Evolutionary conservation across 1,140 invertebrate genomes (phyloP).

Genomic region (Manduca sexta): DNA sequence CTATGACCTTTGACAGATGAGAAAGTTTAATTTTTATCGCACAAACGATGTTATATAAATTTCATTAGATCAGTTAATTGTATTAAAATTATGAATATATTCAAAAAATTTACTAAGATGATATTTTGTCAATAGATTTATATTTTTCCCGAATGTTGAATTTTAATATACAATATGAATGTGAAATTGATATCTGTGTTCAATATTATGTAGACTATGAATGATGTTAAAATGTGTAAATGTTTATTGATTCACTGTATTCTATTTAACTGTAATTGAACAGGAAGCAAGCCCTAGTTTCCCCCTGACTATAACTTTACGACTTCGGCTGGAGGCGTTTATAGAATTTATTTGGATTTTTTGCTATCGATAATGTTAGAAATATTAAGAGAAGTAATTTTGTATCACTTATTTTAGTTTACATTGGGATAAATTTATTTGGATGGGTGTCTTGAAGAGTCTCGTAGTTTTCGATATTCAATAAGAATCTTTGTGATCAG

Average conservation of each 20-base stretch:
- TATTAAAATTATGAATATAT: constrained; percentile 33
- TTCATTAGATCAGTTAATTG: constrained; percentile 23
- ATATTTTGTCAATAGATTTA: constrained; percentile 58
- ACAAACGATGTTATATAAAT: constrained; percentile 50
- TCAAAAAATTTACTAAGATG: constrained; percentile 31
- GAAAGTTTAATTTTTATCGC: constrained; percentile 47
- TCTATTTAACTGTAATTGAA: not conserved
- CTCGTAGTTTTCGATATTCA: too few relatives aligned
- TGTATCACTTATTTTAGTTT: too few relatives aligned
- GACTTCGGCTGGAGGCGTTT: not conserved
- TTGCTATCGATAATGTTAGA: too few relatives aligned
- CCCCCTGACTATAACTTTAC: not conserved
- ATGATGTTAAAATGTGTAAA: constrained; percentile 28
- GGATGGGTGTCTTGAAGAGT: too few relatives aligned
- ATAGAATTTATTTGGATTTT: not conserved
- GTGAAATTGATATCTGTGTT: constrained; percentile 59
- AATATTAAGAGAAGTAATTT: too few relatives aligned
- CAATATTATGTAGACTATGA: constrained; percentile 46
- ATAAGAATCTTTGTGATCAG: too few relatives aligned
- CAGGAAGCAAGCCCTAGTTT: constrained; percentile 1
- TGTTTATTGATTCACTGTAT: too few relatives aligned
- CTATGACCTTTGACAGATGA: constrained; percentile 56
- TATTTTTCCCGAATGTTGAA: constrained; percentile 48
- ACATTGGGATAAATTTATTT: too few relatives aligned
- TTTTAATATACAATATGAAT: constrained; percentile 62